Evolutionary conservation across 2,113 vertebrate genomes (phyloP).

Genomic region (Capra hircus): DNA sequence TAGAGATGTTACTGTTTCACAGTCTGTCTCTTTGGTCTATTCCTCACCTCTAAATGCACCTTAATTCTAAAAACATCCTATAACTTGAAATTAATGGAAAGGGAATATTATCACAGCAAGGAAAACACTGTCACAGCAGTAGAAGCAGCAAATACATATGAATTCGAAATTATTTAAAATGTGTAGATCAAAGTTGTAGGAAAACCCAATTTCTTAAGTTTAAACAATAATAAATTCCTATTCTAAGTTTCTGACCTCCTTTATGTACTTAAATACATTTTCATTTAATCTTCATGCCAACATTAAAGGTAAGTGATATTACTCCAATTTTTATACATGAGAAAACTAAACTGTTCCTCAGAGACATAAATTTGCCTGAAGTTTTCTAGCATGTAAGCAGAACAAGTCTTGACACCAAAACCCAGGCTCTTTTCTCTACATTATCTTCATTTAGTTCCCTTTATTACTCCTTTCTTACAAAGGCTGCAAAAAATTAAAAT

Average conservation of each 20-base stretch:
- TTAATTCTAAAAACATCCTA: not conserved
- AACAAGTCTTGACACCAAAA: not conserved
- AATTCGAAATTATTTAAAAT: slow-evolving; percentile 32
- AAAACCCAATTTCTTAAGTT: slow-evolving; percentile 1
- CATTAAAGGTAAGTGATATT: not conserved
- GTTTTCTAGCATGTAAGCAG: not conserved
- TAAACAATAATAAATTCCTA: not conserved
- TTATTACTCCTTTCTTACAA: not conserved
- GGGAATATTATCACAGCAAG: not conserved
- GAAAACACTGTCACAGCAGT: not conserved
- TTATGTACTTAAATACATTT: not conserved
- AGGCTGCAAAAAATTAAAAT: not conserved
- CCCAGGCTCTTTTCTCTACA: not conserved
- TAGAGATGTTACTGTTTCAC: not conserved
- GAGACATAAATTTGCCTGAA: not conserved
- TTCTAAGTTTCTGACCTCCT: not conserved
- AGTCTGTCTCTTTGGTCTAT: not conserved
- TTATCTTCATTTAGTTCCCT: not conserved
- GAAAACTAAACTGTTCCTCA: not conserved
- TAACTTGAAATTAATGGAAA: slow-evolving; percentile 26
- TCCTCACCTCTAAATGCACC: not conserved
- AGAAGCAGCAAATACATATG: not conserved
- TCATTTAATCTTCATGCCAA: not conserved
- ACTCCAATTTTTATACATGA: not conserved
- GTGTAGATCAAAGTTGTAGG: not conserved